phyloP scores from a whole-genome alignment of 2,888 invertebrate species.

The Drosophila gaucha region DNA sequence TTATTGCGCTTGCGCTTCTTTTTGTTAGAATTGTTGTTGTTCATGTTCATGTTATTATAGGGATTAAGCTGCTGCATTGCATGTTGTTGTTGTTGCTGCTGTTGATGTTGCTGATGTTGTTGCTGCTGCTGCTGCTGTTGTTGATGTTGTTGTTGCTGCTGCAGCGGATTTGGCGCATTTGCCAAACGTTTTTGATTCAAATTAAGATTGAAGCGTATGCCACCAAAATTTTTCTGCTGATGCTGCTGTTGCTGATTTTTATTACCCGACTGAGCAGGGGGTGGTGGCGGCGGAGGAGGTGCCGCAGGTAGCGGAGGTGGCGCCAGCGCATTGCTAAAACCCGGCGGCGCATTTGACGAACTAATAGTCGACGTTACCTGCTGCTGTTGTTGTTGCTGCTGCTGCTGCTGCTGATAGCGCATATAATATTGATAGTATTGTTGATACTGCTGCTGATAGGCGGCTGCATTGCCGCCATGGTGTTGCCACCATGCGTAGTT shows the following conservation, averaged over 20 bases:
- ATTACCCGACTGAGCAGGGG: slow-evolving; percentile 70
- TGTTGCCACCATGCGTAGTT: slow-evolving; percentile 72
- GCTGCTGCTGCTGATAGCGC: slow-evolving; percentile 74
- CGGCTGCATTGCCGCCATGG: slow-evolving; percentile 63
- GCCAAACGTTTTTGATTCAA: slow-evolving; percentile 83
- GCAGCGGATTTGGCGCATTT: slow-evolving; percentile 82
- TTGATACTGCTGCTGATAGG: slow-evolving; percentile 79
- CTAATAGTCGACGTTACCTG: slow-evolving; percentile 76
- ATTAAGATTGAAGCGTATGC: slow-evolving; percentile 86
- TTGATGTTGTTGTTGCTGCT: slow-evolving; percentile 60
- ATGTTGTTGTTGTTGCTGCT: slow-evolving; percentile 34
- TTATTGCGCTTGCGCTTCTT: slow-evolving; percentile 91
- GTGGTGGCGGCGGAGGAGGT: slow-evolving; percentile 85
- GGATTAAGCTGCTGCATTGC: slow-evolving; percentile 47
- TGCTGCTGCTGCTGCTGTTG: slow-evolving; percentile 38
- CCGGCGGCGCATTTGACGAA: slow-evolving; percentile 85
- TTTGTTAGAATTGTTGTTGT: slow-evolving; percentile 84
- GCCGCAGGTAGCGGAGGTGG: slow-evolving; percentile 87
- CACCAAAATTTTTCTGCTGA: slow-evolving; percentile 84
- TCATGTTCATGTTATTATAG: slow-evolving; percentile 46
- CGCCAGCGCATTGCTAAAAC: slow-evolving; percentile 84
- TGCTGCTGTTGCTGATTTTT: slow-evolving; percentile 46
- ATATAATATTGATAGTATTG: slow-evolving; percentile 83
- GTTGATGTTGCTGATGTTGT: slow-evolving; percentile 25
- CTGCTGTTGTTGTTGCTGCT: slow-evolving; percentile 60